phyloP scores from a whole-genome alignment of 2,888 invertebrate species.

The Nephrotoma guestfalica region DNA sequence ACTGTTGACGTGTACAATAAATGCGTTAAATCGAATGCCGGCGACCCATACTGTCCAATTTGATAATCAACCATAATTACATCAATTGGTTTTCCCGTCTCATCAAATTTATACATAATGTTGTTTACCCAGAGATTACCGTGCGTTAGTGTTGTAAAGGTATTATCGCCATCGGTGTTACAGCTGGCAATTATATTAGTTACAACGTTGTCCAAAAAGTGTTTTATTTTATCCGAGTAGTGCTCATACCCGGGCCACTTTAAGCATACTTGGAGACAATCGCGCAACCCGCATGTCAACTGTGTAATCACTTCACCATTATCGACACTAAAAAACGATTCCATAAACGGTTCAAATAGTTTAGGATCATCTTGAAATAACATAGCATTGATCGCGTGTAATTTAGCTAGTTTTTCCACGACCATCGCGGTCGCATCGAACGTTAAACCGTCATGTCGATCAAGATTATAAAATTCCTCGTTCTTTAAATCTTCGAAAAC shows the following conservation, averaged over 20 bases:
- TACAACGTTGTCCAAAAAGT: background rate
- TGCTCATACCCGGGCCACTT: background rate
- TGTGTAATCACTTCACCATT: background rate
- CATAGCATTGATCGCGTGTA: background rate
- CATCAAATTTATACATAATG: slow-evolving; percentile 26
- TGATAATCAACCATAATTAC: slow-evolving; percentile 14
- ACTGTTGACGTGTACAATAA: background rate
- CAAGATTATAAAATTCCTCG: background rate
- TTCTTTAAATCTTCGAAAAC: background rate
- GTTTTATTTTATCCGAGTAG: background rate
- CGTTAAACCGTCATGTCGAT: background rate
- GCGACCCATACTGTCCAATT: background rate
- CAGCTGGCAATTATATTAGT: too few species aligned
- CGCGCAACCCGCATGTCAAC: background rate
- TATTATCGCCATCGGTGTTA: background rate
- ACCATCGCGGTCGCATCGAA: background rate
- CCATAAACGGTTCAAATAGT: background rate
- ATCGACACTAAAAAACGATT: background rate
- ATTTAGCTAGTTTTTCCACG: background rate
- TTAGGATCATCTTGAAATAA: background rate
- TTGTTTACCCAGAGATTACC: slow-evolving; percentile 31
- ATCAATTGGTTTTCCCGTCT: slow-evolving; percentile 19
- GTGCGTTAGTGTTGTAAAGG: slow-evolving; percentile 18
- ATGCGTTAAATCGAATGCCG: background rate
- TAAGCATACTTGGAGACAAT: background rate